A percentile compares a stretch with the other conserved stretches of the same genome.
Evolutionary conservation across 2,888 invertebrate species (phyloP).

Genomic region (Coelinius sp.): DNA sequence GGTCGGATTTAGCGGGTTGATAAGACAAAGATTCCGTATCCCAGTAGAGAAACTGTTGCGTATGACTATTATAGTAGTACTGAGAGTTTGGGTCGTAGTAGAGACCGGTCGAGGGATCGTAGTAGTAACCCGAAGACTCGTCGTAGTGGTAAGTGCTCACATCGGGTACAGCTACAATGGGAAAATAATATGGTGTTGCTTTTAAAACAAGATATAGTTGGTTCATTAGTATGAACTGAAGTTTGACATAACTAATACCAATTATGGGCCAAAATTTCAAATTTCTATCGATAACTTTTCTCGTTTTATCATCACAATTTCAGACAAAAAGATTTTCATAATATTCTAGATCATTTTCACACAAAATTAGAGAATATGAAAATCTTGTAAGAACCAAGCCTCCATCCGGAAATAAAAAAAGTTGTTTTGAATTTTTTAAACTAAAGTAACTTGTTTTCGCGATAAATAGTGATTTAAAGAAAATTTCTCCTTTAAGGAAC

Average conservation of each 20-base stretch:
- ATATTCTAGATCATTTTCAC: no score
- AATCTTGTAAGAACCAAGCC: no score
- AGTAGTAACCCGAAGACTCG: constrained; percentile 95
- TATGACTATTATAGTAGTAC: constrained; percentile 95
- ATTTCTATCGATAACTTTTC: no score
- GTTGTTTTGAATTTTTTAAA: no score
- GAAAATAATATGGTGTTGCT: background rate
- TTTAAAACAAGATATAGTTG: background rate
- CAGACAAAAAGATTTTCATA: no score
- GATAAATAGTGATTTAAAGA: no score
- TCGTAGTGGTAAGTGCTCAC: constrained; percentile 94
- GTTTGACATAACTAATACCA: constrained; percentile 7
- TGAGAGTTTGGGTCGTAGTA: constrained; percentile 97
- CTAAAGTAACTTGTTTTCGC: no score
- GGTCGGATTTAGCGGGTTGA: constrained; percentile 58
- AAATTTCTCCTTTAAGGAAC: no score
- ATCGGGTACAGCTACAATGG: constrained; percentile 81
- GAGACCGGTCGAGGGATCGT: constrained; percentile 91
- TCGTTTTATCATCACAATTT: no score
- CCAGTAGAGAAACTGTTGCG: constrained; percentile 96
- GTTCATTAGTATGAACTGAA: background rate
- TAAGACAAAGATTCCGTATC: constrained; percentile 77
- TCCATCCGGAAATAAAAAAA: no score
- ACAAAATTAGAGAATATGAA: no score
- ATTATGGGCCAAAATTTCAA: no score